Evolutionary conservation across 1,140 invertebrate species (phyloP), one percentile per base, ranked within the genome.

Genomic region (Phymorhynchus buccinoides): DNA sequence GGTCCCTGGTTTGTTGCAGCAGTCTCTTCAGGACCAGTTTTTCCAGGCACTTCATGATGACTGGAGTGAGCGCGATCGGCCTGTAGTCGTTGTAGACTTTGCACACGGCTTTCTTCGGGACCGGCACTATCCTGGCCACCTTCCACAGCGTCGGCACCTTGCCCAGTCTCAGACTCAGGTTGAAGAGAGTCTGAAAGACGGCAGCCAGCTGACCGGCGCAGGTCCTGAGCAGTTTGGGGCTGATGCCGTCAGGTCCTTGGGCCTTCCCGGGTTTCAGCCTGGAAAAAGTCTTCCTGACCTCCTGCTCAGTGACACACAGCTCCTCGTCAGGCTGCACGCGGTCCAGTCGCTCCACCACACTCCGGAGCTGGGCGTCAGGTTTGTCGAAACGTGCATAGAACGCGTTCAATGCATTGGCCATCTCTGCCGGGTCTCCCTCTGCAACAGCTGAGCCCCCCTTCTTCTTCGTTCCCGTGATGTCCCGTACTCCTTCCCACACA

Each of bases 1-100:
- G 27, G 66, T 68, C 66, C 66, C n/a, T n/a, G n/a, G n/a, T 68
- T 7, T 12, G 66, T 68, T 68, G 22, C 27, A 68, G 66, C 66
- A 68, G 66, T 68, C 66, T 68, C n/a, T 68, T 68, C 32, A 68
- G 66, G 9, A 68, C 32, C 66, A 68, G 66, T 68, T 68, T 68
- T 27, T 68, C 66, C 22, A 68, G 27, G 32, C 32, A 68, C 66
- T 68, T 68, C 27, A 27, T 68, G 7, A 68, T 32, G 27, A 7
- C 66, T 12, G 66, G 32, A 68, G 27, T 68, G 66, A 68, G 66
- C 4, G 66, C 66, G 7, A 32, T 68, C 4, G 66, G 66, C 32
- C 66, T 68, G 66, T 68, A 68, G 66, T 68, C 27, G n/a, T 68
- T 68, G 66, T n/a, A 32, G 6, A 68, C 66, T 27, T 68, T 68